Percentiles rank a stretch among this genome's conserved stretches.
phyloP scores from a whole-genome alignment of 2,888 invertebrate genomes.

The Lasioglossum villosulum region DNA sequence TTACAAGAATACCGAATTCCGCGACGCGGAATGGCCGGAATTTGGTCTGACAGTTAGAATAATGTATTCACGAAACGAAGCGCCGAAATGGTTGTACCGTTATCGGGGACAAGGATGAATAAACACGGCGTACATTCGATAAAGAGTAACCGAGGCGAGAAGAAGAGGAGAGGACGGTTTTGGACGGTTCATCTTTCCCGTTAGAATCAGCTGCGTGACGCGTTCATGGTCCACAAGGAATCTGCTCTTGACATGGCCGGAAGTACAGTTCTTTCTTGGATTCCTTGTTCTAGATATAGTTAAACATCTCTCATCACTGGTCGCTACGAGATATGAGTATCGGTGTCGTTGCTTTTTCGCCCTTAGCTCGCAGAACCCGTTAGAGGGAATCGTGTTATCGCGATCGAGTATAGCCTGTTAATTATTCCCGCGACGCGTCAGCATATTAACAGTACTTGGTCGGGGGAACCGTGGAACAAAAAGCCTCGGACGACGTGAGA shows the following conservation, averaged over 20 bases:
- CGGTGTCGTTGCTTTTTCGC: background rate
- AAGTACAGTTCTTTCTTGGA: constrained; percentile 7
- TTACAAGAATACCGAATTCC: constrained; percentile 7
- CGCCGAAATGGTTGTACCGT: constrained; percentile 80
- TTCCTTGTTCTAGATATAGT: background rate
- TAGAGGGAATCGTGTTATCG: constrained; percentile 10
- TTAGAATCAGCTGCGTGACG: constrained; percentile 70
- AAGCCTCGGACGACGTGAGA: constrained; percentile 53
- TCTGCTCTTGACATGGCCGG: constrained; percentile 25
- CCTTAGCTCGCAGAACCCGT: background rate
- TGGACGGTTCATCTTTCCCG: constrained; percentile 77
- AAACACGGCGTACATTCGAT: constrained; percentile 70
- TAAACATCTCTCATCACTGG: background rate
- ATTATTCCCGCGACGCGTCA: constrained; percentile 34
- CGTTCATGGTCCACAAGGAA: constrained; percentile 56
- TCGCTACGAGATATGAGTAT: background rate
- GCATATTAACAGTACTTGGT: constrained; percentile 51
- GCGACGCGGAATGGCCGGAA: constrained; percentile 12
- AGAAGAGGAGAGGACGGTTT: constrained; percentile 70
- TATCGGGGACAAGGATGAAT: constrained; percentile 74
- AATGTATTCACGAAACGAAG: constrained; percentile 78
- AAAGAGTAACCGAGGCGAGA: constrained; percentile 54
- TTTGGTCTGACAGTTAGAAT: constrained; percentile 68
- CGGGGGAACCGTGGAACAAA: constrained; percentile 22
- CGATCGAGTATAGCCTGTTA: constrained; percentile 37